Conservation (phyloP, 2,113 vertebrate species). For the Lampris incognitus region DNA sequence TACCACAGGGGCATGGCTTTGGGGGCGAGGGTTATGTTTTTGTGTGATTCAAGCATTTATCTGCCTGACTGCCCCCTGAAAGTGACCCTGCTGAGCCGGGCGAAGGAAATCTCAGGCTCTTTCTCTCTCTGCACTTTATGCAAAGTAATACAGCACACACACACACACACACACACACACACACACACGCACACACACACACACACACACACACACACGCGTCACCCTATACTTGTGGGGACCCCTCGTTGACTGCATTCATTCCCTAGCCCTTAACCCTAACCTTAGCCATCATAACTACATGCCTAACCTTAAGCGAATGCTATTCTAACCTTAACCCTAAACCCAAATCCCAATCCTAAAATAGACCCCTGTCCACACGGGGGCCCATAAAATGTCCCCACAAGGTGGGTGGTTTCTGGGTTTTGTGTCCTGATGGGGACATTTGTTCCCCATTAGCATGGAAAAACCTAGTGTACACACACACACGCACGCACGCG, state of each 20-base stretch:
- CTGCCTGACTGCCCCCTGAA: constrained; percentile 57
- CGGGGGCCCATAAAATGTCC: too few species aligned
- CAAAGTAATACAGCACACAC: not conserved
- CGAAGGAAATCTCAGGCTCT: constrained; percentile 11
- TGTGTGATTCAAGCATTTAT: constrained; percentile 55
- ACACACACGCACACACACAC: not conserved
- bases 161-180: not conserved
- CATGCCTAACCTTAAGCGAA: too few species aligned
- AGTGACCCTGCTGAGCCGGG: constrained; percentile 42
- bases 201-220: not conserved
- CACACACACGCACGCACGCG: constrained; percentile 14
- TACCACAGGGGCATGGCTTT: constrained; percentile 31
- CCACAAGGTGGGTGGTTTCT: too few species aligned
- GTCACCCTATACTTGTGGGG: too few species aligned
- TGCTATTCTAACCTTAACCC: too few species aligned
- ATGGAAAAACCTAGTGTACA: too few species aligned
- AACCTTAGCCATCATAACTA: too few species aligned
- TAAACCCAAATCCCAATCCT: too few species aligned
- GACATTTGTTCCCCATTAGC: constrained; percentile 31
- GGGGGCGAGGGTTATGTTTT: constrained; percentile 44
- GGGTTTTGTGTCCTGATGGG: constrained; percentile 28
- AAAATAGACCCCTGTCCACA: too few species aligned
- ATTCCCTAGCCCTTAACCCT: too few species aligned
- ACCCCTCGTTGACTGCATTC: too few species aligned
- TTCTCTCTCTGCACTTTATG: constrained; percentile 18